A percentile compares a stretch with the other conserved stretches of the same genome.
Evolutionary conservation across 2,113 vertebrate genomes (phyloP).

Genomic region (Girardinichthys multiradiatus): DNA sequence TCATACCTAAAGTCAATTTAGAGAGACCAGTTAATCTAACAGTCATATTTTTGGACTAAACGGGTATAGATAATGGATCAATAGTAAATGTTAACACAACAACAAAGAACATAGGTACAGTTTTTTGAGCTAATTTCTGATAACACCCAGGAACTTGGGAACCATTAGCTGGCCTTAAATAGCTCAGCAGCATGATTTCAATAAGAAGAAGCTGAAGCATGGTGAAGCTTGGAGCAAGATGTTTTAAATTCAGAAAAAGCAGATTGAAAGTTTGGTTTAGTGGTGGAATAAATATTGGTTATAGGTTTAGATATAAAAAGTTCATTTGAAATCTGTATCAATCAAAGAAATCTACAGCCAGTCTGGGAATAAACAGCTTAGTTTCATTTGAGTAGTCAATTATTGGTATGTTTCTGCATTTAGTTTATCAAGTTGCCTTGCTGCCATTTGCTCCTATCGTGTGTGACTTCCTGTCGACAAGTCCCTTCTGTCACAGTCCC

Average conservation of each 20-base stretch:
- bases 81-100: too few species aligned
- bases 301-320: too few species aligned
- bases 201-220: not conserved
- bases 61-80: too few species aligned
- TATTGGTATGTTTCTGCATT: slow-evolving; percentile 13
- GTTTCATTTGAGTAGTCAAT: slow-evolving; percentile 1
- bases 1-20: too few species aligned
- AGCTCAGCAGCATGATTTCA: not conserved
- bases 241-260: too few species aligned
- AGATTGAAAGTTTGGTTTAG: too few species aligned
- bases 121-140: not conserved
- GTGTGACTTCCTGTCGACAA: slow-evolving; percentile 46
- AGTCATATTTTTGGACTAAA: too few species aligned
- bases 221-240: not conserved
- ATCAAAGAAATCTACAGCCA: slow-evolving; percentile 4
- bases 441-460: slow-evolving; percentile 33
- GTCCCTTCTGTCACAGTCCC: slow-evolving; percentile 48
- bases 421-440: slow-evolving; percentile 7
- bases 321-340: not conserved
- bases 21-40: too few species aligned
- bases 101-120: too few species aligned
- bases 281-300: too few species aligned
- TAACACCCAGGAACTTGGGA: not conserved
- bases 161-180: not conserved
- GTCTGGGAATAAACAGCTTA: not conserved